A percentile compares a stretch with the other conserved stretches of the same genome.
These are phyloP conservation scores for Muscicapa comitata DNA, from an alignment of 2,797 vertebrate species.

Conservation along the genomic window DNA sequence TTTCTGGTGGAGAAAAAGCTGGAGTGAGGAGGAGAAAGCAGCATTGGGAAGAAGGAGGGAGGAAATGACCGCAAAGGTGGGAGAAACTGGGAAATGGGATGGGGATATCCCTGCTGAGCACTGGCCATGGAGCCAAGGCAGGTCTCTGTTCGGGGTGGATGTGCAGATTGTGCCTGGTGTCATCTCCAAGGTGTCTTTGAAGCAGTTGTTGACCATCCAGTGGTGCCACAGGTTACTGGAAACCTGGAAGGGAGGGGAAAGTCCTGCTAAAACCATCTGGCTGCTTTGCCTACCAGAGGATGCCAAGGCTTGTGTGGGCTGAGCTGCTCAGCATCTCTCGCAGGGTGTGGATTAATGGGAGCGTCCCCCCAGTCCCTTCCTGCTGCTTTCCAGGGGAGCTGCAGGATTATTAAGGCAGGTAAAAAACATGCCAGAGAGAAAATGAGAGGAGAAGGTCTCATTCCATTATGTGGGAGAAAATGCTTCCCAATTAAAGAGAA, in stretches of 20 bases:
- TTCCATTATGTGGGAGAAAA: slow-evolving; percentile 45
- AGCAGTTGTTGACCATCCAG: background rate
- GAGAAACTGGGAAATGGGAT: background rate
- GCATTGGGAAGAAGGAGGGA: background rate
- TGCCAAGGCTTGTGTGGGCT: accelerated
- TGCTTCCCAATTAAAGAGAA: slow-evolving; percentile 33
- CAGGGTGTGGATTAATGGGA: background rate
- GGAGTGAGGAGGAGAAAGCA: background rate
- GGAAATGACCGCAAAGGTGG: background rate
- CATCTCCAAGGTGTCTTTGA: background rate
- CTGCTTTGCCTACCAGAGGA: background rate
- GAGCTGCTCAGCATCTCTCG: accelerated
- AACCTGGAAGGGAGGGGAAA: background rate
- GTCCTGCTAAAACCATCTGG: background rate
- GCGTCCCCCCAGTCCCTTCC: background rate
- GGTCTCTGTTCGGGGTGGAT: background rate
- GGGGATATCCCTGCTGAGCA: background rate
- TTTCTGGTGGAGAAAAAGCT: slow-evolving; percentile 10
- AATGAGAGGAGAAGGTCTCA: background rate
- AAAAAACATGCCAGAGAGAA: background rate
- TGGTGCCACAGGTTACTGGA: background rate
- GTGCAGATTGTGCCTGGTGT: background rate
- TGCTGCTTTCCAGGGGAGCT: background rate
- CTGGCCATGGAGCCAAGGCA: accelerated
- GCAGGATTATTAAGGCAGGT: background rate